Percentiles rank a stretch among this genome's conserved stretches.
These are phyloP conservation scores for Meriones psammophilus DNA, from an alignment of 2,797 vertebrate species.

Conservation along the genomic window DNA sequence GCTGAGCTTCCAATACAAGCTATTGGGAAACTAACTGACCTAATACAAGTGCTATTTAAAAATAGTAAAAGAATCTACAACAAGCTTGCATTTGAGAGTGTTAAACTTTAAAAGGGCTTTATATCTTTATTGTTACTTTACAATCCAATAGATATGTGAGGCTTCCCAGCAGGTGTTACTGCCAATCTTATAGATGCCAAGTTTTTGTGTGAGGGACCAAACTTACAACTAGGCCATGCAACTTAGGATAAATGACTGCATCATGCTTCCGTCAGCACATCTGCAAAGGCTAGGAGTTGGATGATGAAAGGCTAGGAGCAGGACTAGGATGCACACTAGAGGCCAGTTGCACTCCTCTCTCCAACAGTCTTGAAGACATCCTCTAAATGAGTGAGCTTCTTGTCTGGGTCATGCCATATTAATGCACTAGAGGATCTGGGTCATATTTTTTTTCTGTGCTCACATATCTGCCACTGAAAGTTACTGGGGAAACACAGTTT, in stretches of 20 bases:
- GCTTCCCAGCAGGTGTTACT: neutral
- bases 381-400: neutral
- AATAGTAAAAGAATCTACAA: neutral
- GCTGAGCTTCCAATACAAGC: constrained; percentile 27
- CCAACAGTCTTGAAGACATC: neutral
- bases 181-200: neutral
- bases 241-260: neutral
- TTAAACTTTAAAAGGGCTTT: neutral
- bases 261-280: neutral
- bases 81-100: neutral
- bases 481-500: neutral
- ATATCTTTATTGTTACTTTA: neutral
- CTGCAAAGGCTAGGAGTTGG: neutral
- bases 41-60: neutral
- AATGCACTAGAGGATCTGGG: neutral
- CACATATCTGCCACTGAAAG: neutral
- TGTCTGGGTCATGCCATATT: neutral
- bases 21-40: constrained; percentile 12
- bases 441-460: constrained; percentile 9
- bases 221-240: neutral
- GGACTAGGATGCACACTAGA: neutral
- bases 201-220: neutral
- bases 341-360: neutral
- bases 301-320: neutral
- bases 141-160: neutral